Percentiles rank a stretch among this genome's conserved stretches.
These are phyloP conservation scores for Syrrhaptes paradoxus DNA, from an alignment of 2,113 vertebrate genomes.

Conservation along the genomic window DNA sequence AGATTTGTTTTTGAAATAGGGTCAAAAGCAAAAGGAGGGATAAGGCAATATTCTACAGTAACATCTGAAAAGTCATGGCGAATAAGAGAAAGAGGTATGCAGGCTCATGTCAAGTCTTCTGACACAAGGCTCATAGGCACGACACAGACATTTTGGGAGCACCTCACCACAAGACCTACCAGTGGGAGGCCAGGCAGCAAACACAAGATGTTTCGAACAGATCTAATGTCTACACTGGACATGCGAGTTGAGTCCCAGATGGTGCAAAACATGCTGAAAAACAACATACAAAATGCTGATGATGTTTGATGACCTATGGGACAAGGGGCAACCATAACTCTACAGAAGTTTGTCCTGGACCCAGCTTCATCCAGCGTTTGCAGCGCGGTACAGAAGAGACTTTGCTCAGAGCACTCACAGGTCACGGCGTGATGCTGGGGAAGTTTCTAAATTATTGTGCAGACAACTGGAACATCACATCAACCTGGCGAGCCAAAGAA, in stretches of 20 bases:
- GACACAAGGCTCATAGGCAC: not conserved
- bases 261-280: not conserved
- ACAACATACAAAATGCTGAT: not conserved
- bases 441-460: not conserved
- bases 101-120: not conserved
- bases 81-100: not conserved
- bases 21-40: not conserved
- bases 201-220: not conserved
- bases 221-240: accelerated
- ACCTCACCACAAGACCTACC: not conserved
- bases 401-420: not conserved
- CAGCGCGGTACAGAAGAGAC: not conserved
- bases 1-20: not conserved
- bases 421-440: not conserved
- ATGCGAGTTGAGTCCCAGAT: not conserved
- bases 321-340: not conserved
- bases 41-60: not conserved
- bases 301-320: not conserved
- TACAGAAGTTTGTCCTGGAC: not conserved
- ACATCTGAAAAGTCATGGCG: not conserved
- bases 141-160: not conserved
- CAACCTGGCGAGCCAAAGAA: not conserved
- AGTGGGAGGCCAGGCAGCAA: not conserved
- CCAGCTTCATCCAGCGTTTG: not conserved
- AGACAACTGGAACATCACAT: accelerated